Evolutionary conservation across 2,113 vertebrate genomes (phyloP).

Genomic region (Cygnus buccinator): DNA sequence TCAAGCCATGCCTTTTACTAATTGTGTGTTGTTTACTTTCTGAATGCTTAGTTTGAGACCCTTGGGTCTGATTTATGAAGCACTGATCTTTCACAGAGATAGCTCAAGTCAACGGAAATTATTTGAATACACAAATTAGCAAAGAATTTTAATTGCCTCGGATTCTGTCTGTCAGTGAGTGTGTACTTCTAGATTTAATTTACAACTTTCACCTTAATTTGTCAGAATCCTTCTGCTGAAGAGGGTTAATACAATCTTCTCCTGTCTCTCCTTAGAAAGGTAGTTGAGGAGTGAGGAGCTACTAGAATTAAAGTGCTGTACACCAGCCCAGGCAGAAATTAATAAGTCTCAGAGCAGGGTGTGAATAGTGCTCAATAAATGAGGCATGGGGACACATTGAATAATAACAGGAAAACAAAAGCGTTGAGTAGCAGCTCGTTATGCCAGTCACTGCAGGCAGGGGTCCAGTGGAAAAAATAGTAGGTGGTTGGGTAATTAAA

Average conservation of each 20-base stretch:
- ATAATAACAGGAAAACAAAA: constrained; percentile 58
- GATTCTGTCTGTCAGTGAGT: background rate
- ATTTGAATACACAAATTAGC: constrained; percentile 8
- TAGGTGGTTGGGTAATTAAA: constrained; percentile 62
- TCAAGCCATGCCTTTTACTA: constrained; percentile 32
- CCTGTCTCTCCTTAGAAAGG: background rate
- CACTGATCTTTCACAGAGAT: background rate
- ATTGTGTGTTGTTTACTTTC: constrained; percentile 23
- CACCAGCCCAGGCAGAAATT: constrained; percentile 40
- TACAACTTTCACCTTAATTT: background rate
- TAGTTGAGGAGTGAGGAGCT: constrained; percentile 1
- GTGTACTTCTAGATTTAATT: background rate
- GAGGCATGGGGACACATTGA: constrained; percentile 44
- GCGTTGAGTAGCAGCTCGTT: constrained; percentile 56
- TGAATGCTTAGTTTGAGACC: constrained; percentile 8
- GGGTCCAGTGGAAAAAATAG: constrained; percentile 58
- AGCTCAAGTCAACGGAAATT: background rate
- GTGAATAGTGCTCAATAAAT: constrained; percentile 41
- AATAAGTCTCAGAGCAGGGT: constrained; percentile 23
- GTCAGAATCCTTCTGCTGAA: background rate
- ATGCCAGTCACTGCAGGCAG: constrained; percentile 57
- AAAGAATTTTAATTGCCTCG: background rate
- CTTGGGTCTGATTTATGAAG: constrained; percentile 48
- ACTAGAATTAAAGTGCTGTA: background rate
- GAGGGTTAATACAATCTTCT: background rate